Evolutionary conservation across 2,113 vertebrate species (phyloP), one percentile per base, ranked within the genome.

Genomic region (Cricetomys ansorgei): DNA sequence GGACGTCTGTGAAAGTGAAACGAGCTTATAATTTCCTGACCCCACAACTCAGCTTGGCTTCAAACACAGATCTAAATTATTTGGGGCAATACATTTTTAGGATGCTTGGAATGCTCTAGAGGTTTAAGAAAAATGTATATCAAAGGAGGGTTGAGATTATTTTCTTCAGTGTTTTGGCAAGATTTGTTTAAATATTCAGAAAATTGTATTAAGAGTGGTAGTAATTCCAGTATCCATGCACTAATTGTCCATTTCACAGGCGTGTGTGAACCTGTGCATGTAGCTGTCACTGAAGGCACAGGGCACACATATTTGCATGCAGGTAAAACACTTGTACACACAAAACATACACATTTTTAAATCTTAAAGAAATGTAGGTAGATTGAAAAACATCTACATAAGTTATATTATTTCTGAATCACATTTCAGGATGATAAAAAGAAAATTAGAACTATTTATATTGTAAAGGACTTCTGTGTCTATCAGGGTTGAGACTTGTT

Each of bases 1-100:
- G 48, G 40, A 83, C 4, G 55, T 43, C 70, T 62, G 77, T 23
- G 37, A 27, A 65, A 23, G n/a, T 92, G 65, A 77, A 92, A 94
- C 43, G 19, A 70, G 48, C n/a, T 89, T 94, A n/a, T 79, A 92
- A 67, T 93, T 67, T 55, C 70, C 50, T 67, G 31, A 92, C 37
- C 6, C 3, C 40, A 73, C 62, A 94, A 48, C 93, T 34, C 34
- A 95, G 86, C 11, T 88, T 57, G n/a, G 8, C 83, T 90, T 67
- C 21, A 89, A 83, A 94, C 31, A 87, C 34, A 73, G 75, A 76
- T 16, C 65, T 72, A 37, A 92, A 69, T 92, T 62, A 76, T 73
- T 86, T 87, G 76, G 53, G 64, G 25, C 43, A 53, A 67, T 48
- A 31, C 10, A 3, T 73, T 73, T 94, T 95, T 91, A 90, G 37